These are phyloP conservation scores for Mongoloraphidia duomilia DNA, from an alignment of 2,888 invertebrate genomes.

Conservation along the genomic window DNA sequence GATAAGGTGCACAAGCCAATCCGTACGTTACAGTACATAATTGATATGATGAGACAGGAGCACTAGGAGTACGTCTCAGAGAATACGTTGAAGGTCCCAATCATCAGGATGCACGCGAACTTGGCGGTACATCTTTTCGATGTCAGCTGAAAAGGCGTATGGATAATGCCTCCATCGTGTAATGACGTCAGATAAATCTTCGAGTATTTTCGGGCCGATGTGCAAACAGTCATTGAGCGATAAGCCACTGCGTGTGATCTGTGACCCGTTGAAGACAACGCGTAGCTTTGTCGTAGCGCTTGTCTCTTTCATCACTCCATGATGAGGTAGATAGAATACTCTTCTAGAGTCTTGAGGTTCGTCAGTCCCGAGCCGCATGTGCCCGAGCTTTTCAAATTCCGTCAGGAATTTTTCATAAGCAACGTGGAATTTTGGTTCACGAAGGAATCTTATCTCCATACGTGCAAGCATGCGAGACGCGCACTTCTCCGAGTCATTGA, in stretches of 20 bases:
- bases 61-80: not conserved
- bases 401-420: no score
- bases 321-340: conserved; percentile 1
- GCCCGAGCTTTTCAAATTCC: no score
- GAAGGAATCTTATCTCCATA: no score
- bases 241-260: not conserved
- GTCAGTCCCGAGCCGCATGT: no score
- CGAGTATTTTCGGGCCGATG: conserved; percentile 1
- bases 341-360: no score
- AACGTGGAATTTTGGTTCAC: no score
- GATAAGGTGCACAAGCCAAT: conserved; percentile 7
- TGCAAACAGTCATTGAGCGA: not conserved
- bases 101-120: conserved; percentile 2
- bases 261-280: conserved; percentile 4
- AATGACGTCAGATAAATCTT: not conserved
- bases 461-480: no score
- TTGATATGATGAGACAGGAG: not conserved
- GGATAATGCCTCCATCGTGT: not conserved
- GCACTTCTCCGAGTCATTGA: no score
- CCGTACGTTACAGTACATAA: conserved; percentile 10
- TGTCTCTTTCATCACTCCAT: not conserved
- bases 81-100: not conserved
- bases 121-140: conserved; percentile 6
- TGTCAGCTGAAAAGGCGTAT: not conserved
- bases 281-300: conserved; percentile 1